phyloP scores from a whole-genome alignment of 2,113 vertebrate species.

The Pelobates fuscus region DNA sequence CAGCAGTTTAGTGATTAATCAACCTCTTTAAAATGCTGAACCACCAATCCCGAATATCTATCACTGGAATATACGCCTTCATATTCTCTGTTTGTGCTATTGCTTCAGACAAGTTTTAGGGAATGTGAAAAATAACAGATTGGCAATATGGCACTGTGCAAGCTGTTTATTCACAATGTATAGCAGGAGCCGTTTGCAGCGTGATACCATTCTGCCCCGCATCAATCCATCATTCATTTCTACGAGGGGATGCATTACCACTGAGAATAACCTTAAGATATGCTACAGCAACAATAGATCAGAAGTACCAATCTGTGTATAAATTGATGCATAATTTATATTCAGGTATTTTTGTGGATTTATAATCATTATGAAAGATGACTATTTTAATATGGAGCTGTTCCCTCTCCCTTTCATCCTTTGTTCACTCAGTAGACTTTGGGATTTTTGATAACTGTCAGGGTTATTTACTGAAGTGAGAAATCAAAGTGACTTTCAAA shows the following conservation, averaged over 20 bases:
- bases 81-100: constrained; percentile 20
- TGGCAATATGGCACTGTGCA: not conserved
- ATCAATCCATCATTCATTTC: not conserved
- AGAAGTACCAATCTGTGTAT: too few relatives aligned
- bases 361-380: too few relatives aligned
- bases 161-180: not conserved
- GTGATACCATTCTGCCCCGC: not conserved
- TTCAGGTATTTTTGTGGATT: too few relatives aligned
- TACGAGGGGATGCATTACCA: not conserved
- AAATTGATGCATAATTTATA: too few relatives aligned
- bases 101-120: not conserved
- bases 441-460: too few relatives aligned
- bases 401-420: too few relatives aligned
- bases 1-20: constrained; percentile 72
- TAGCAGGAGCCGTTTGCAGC: not conserved
- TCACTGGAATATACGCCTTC: constrained; percentile 49
- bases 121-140: not conserved
- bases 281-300: not conserved
- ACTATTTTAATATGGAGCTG: too few relatives aligned
- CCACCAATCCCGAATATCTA: constrained; percentile 44
- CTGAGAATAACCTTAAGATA: not conserved
- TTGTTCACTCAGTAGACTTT: too few relatives aligned
- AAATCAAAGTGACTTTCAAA: too few relatives aligned
- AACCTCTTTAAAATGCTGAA: constrained; percentile 71
- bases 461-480: too few relatives aligned